phyloP scores from a whole-genome alignment of 2,797 vertebrate species.

The Rhinophrynus dorsalis region DNA sequence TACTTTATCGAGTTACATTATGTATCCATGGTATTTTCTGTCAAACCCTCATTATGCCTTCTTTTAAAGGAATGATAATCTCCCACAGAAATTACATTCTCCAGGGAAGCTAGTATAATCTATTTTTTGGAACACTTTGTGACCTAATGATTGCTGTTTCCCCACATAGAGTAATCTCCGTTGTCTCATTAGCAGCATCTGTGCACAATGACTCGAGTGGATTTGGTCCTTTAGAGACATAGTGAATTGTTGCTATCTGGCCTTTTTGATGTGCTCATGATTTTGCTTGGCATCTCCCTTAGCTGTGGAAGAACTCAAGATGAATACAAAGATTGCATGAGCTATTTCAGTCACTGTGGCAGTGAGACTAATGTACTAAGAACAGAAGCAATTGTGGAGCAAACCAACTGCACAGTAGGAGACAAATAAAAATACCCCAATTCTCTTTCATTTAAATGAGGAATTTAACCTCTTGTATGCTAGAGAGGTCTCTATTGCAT shows the following conservation, averaged over 20 bases:
- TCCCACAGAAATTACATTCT: slow-evolving; percentile 41
- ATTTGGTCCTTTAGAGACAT: slow-evolving; percentile 19
- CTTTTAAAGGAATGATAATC: slow-evolving; percentile 46
- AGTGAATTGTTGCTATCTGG: slow-evolving; percentile 17
- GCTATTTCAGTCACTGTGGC: not conserved
- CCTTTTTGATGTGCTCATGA: slow-evolving; percentile 24
- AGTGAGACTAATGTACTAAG: no score
- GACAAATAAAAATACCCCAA: no score
- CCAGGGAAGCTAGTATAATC: slow-evolving; percentile 37
- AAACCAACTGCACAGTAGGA: no score
- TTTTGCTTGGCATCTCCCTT: slow-evolving; percentile 19
- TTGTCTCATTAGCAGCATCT: slow-evolving; percentile 40
- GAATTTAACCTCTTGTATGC: no score
- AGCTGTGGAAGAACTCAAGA: slow-evolving; percentile 6
- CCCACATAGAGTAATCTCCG: slow-evolving; percentile 41
- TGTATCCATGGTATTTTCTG: not conserved
- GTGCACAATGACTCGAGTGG: slow-evolving; percentile 39
- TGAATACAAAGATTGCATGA: slow-evolving; percentile 14
- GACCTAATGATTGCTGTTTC: slow-evolving; percentile 49
- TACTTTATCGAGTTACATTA: not conserved
- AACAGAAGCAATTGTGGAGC: no score
- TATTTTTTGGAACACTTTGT: slow-evolving; percentile 46
- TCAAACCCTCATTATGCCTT: slow-evolving; percentile 37
- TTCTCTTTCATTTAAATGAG: no score
- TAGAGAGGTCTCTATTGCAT: no score